phyloP scores from a whole-genome alignment of 2,797 vertebrate genomes.

The Paedocypris micromegethes region DNA sequence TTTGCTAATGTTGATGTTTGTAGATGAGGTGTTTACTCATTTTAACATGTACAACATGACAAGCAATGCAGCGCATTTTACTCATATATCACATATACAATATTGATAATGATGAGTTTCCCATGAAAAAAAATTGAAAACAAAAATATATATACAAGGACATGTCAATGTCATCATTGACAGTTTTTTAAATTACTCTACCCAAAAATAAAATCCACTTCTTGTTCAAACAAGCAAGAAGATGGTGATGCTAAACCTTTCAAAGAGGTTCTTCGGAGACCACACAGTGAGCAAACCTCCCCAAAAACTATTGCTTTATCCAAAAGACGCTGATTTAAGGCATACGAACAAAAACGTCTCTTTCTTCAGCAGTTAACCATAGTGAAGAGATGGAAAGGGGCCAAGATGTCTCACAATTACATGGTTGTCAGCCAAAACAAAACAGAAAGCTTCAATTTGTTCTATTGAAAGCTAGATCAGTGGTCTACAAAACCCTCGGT shows the following conservation, averaged over 20 bases:
- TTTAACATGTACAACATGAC: no score
- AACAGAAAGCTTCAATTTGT: conserved; percentile 18
- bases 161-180: no score
- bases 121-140: no score
- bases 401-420: conserved; percentile 27
- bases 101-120: no score
- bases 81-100: no score
- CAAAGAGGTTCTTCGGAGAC: conserved; percentile 18
- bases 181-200: neutral
- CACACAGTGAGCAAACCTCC: conserved; percentile 29
- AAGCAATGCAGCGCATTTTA: no score
- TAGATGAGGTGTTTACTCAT: no score
- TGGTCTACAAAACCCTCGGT: conserved; percentile 10
- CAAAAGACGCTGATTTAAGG: conserved; percentile 32
- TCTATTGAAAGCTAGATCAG: conserved; percentile 15
- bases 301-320: conserved; percentile 28
- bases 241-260: conserved; percentile 2
- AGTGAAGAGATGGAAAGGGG: conserved; percentile 21
- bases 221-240: conserved; percentile 18
- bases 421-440: conserved; percentile 9
- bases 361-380: conserved; percentile 4
- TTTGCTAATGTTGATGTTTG: no score
- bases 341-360: conserved; percentile 37
- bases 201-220: neutral
- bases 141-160: no score